A percentile compares a stretch with the other conserved stretches of the same genome.
These are phyloP conservation scores for Mya arenaria DNA, from an alignment of 1,140 invertebrate genomes.

Conservation along the genomic window DNA sequence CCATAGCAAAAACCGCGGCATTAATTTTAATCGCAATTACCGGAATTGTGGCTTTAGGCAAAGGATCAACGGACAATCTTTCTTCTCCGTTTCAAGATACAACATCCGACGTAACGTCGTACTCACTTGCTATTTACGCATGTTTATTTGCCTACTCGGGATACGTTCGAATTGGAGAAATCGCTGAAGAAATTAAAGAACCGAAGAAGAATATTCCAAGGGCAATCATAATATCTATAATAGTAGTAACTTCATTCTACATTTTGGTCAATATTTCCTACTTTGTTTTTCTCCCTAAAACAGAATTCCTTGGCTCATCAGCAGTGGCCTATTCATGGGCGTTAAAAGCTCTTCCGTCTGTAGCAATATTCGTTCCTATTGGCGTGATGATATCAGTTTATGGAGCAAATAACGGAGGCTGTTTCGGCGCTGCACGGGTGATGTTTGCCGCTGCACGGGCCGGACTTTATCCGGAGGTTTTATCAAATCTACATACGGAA, in stretches of 20 bases:
- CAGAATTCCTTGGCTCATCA: conserved; percentile 77
- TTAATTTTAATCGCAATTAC: conserved; percentile 4
- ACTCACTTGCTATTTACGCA: conserved; percentile 38
- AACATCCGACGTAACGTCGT: not conserved
- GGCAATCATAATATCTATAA: conserved; percentile 80
- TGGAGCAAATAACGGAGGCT: conserved; percentile 13
- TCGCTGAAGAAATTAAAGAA: conserved; percentile 34
- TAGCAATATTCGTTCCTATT: conserved; percentile 12
- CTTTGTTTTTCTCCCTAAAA: conserved; percentile 77
- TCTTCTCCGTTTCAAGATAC: not conserved
- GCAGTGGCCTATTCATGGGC: conserved; percentile 84
- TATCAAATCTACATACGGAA: conserved; percentile 29
- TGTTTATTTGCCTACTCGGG: conserved; percentile 49
- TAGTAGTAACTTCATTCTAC: conserved; percentile 79
- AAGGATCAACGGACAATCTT: conserved; percentile 2
- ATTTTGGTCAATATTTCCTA: conserved; percentile 81
- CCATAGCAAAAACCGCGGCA: conserved; percentile 15
- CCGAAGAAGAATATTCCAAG: conserved; percentile 78
- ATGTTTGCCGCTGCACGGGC: conserved; percentile 39
- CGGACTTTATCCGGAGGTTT: conserved; percentile 41
- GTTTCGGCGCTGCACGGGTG: conserved; percentile 3
- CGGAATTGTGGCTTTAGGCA: conserved; percentile 33
- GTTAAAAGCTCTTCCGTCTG: not conserved
- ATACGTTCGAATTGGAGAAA: conserved; percentile 25
- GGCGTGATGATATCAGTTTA: conserved; percentile 32